Percentiles rank a stretch among this genome's conserved stretches.
phyloP scores from a whole-genome alignment of 1,140 invertebrate species.

The Apocrypta bakeri region DNA sequence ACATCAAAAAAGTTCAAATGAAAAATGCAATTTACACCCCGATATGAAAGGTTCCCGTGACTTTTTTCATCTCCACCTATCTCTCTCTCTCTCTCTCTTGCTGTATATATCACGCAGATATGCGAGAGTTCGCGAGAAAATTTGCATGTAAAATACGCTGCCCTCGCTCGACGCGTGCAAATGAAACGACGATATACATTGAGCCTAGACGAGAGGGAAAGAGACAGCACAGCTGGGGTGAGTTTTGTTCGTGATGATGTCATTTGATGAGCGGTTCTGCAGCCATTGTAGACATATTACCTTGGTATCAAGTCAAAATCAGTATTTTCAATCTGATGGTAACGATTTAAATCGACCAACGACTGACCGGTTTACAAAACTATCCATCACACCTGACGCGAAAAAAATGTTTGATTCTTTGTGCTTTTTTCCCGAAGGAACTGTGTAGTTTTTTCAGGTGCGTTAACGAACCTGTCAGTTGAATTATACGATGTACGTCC shows the following conservation, averaged over 20 bases:
- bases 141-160: conserved; percentile 46
- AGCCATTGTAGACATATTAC: conserved; percentile 65
- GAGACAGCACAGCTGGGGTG: conserved; percentile 57
- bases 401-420: neutral
- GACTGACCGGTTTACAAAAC: no score
- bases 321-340: conserved; percentile 56
- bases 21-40: conserved; percentile 42
- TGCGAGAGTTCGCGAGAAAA: conserved; percentile 1
- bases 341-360: conserved; percentile 63
- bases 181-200: conserved; percentile 29
- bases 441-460: no score
- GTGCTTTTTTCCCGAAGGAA: no score
- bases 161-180: neutral
- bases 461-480: conserved; percentile 1
- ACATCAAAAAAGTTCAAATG: conserved; percentile 46
- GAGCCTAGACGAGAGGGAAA: conserved; percentile 40
- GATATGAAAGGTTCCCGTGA: conserved; percentile 8
- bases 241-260: conserved; percentile 69
- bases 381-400: no score
- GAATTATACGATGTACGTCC: no score
- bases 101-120: neutral
- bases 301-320: conserved; percentile 56
- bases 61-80: conserved; percentile 17
- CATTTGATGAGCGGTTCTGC: conserved; percentile 65
- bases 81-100: neutral